A percentile compares a stretch with the other conserved stretches of the same genome.
These are phyloP conservation scores for Oreohelix idahoensis DNA, from an alignment of 1,140 invertebrate genomes.

Conservation along the genomic window DNA sequence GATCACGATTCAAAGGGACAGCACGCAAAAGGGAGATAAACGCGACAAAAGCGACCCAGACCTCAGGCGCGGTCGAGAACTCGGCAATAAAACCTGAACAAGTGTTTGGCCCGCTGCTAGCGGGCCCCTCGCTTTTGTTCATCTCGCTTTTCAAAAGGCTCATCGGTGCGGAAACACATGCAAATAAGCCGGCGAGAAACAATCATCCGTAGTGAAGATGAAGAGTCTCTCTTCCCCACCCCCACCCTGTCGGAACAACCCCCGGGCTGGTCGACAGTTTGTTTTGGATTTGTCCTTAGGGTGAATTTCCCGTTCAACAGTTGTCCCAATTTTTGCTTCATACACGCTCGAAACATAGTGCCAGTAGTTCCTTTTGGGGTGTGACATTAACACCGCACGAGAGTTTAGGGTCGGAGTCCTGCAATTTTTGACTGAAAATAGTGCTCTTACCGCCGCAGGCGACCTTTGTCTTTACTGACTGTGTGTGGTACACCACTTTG, in stretches of 20 bases:
- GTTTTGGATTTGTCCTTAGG: too few species aligned
- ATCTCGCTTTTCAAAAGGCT: not conserved
- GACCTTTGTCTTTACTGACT: too few species aligned
- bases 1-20: not conserved
- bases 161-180: slow-evolving; percentile 22
- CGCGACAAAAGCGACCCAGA: slow-evolving; percentile 6
- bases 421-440: too few species aligned
- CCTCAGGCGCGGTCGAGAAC: not conserved
- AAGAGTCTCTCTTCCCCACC: too few species aligned
- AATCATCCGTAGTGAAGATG: not conserved
- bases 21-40: slow-evolving; percentile 19
- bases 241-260: not conserved
- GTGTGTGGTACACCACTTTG: too few species aligned
- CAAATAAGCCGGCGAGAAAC: slow-evolving; percentile 18
- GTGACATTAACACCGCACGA: too few species aligned
- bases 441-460: too few species aligned
- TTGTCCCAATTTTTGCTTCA: too few species aligned
- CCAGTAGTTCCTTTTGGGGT: too few species aligned
- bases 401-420: too few species aligned
- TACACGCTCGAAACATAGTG: too few species aligned
- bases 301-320: too few species aligned
- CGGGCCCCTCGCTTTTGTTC: not conserved
- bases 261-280: slow-evolving; percentile 11
- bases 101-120: not conserved
- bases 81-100: not conserved